Conservation (phyloP, 2,113 vertebrate genomes). For the Rhinolophus ferrumequinum region DNA sequence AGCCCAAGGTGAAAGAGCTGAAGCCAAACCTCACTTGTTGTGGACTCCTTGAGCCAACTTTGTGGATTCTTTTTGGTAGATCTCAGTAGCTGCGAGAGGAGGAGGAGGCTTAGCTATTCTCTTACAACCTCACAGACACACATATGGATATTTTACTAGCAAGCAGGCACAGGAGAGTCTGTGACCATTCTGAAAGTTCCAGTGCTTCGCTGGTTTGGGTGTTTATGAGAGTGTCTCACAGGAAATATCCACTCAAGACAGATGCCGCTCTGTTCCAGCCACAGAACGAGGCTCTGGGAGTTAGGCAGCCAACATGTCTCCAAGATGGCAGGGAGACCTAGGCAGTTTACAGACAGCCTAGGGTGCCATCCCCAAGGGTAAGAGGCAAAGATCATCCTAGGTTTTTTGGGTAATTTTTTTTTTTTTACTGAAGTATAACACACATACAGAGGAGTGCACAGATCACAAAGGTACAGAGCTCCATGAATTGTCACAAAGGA, state of each 20-base stretch:
- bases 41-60: background rate
- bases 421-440: background rate
- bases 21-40: background rate
- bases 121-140: background rate
- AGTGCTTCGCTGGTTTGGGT: background rate
- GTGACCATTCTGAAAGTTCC: background rate
- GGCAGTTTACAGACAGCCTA: background rate
- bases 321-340: background rate
- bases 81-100: background rate
- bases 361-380: too few relatives aligned
- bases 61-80: background rate
- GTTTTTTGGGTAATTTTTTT: background rate
- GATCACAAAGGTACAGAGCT: background rate
- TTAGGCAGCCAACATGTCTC: background rate
- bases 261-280: background rate
- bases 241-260: background rate
- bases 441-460: background rate
- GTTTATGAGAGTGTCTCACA: background rate
- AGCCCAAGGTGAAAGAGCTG: background rate
- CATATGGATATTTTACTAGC: background rate
- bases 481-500: background rate
- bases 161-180: background rate
- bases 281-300: background rate
- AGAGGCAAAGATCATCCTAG: background rate
- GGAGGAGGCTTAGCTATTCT: background rate